Evolutionary conservation across 2,113 vertebrate genomes (phyloP), one percentile per base, ranked within the genome.

Genomic region (Natator depressus): DNA sequence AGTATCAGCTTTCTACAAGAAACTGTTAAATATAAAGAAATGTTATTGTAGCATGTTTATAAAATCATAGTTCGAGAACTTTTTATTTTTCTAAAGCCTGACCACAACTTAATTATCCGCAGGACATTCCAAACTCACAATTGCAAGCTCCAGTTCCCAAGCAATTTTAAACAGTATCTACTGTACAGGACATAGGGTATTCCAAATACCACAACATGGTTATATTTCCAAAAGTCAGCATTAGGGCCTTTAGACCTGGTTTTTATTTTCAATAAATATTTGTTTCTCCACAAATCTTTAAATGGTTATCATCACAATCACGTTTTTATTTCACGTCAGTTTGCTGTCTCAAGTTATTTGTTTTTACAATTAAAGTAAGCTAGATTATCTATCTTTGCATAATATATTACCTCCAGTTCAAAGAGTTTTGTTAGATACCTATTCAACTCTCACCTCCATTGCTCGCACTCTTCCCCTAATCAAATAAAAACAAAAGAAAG

Each of bases 11-110:
- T 99, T 99, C 99, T 98, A 98, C 98, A 98, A 98, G 98, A 99
- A 99, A 99, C 99, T 99, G 99, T 99, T 99, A 99, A 99, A 99
- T 98, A 98, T 98, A 99, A 99, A 99, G 99, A 99, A 99, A 99
- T 99, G 99, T 99, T 99, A 99, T 99, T 99, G 99, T 98, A 99
- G 98, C 97, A 98, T 99, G 99, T 99, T 99, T 99, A 99, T 99
- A 99, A 99, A 99, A 99, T 99, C 99, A 98, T 99, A 99, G 98
- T 99, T 99, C 97, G 96, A 98, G 98, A 98, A 98, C 98, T 98
- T 98, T 98, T 98, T 98, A 98, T 98, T 98, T 98, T 98, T 98
- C 97, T 98, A 98, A 98, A 98, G 98, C 98, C 97, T 97, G 97
- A 99, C 99, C 99, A 98, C 99, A 98, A 99, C 98, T 98, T 99